These are phyloP conservation scores for Frankliniella intonsa DNA, from an alignment of 2,888 invertebrate genomes.

Conservation along the genomic window DNA sequence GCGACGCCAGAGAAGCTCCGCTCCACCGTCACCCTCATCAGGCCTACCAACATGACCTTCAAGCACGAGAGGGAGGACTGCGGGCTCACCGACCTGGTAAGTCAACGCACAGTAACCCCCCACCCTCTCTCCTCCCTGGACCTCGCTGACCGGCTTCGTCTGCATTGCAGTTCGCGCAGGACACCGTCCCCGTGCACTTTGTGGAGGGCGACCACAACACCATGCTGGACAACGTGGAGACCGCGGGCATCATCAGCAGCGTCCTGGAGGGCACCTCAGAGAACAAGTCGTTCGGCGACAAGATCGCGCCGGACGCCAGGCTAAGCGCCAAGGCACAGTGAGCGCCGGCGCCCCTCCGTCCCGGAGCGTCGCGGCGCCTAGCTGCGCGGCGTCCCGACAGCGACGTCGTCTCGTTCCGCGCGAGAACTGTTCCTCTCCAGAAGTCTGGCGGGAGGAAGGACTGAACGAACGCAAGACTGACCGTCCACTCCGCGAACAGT, in stretches of 20 bases:
- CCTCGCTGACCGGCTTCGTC: background rate
- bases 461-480: too few relatives aligned
- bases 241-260: slow-evolving; percentile 60
- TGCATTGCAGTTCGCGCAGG: slow-evolving; percentile 49
- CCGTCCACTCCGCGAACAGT: too few relatives aligned
- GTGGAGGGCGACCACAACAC: slow-evolving; percentile 70
- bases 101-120: background rate
- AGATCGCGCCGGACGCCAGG: background rate
- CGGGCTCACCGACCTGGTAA: slow-evolving; percentile 43
- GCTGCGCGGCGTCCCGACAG: background rate
- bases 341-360: background rate
- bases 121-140: background rate
- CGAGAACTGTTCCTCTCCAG: too few relatives aligned
- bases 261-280: slow-evolving; percentile 38
- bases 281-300: background rate
- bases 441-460: too few relatives aligned
- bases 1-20: slow-evolving; percentile 44
- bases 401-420: background rate
- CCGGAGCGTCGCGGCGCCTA: too few relatives aligned
- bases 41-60: slow-evolving; percentile 56
- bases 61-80: slow-evolving; percentile 59
- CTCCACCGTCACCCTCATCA: slow-evolving; percentile 57
- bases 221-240: slow-evolving; percentile 61
- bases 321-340: background rate
- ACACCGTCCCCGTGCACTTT: slow-evolving; percentile 55